Conservation (phyloP, 2,113 vertebrate genomes). For the Actenoides lindsayi region DNA sequence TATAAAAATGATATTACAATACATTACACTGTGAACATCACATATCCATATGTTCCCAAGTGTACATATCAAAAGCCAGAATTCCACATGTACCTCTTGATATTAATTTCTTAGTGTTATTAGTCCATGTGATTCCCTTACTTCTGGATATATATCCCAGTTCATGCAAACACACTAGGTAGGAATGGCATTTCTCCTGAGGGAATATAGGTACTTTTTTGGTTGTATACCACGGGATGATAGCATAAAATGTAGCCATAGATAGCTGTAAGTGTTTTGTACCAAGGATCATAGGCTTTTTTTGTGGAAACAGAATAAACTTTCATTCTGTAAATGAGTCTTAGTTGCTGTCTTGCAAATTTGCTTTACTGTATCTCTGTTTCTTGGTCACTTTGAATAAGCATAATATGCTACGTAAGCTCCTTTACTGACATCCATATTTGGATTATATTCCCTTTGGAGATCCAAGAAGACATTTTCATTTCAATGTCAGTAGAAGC, state of each 20-base stretch:
- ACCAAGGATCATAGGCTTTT: not conserved
- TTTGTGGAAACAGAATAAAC: not conserved
- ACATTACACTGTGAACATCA: not conserved
- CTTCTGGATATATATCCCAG: not conserved
- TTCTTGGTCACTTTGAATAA: not conserved
- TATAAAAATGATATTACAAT: not conserved
- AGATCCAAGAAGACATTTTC: not conserved
- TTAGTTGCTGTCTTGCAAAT: not conserved
- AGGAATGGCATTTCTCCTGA: not conserved
- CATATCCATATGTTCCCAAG: not conserved
- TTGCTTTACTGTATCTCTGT: not conserved
- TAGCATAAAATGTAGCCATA: not conserved
- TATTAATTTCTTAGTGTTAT: not conserved
- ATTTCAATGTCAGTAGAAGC: not conserved
- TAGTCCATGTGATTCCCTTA: not conserved
- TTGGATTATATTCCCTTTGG: not conserved
- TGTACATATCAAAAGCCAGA: not conserved
- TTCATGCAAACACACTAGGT: not conserved
- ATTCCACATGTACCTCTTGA: not conserved
- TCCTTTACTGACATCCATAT: not conserved
- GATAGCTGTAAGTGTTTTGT: not conserved
- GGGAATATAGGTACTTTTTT: not conserved
- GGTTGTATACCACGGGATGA: not conserved
- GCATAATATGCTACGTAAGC: not conserved
- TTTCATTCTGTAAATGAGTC: not conserved